phyloP scores from a whole-genome alignment of 1,140 invertebrate genomes.

The Brachionus manjavacas region DNA sequence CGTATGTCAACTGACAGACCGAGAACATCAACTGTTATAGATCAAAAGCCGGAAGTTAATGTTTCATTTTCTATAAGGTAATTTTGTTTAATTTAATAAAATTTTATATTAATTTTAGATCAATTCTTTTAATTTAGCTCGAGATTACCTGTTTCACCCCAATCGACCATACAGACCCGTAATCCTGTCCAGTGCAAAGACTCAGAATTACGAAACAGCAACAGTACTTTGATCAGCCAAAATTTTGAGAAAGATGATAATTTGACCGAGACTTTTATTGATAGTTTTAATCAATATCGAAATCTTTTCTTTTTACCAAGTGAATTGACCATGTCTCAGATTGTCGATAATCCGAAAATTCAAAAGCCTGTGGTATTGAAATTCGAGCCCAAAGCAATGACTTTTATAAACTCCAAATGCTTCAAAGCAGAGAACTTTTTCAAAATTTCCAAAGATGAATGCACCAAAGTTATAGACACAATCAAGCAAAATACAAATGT shows the following conservation, averaged over 20 bases:
- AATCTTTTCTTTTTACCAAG: conserved; percentile 24
- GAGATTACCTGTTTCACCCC: conserved; percentile 21
- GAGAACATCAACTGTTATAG: conserved; percentile 2
- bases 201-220: neutral
- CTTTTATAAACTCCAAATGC: conserved; percentile 44
- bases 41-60: conserved; percentile 35
- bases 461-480: conserved; percentile 49
- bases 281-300: neutral
- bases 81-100: neutral
- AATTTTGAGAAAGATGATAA: conserved; percentile 31
- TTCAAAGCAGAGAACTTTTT: conserved; percentile 49
- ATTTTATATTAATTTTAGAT: too few species aligned
- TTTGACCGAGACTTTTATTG: neutral
- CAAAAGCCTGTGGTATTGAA: conserved; percentile 51
- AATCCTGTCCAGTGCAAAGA: conserved; percentile 35
- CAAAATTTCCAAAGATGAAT: conserved; percentile 51
- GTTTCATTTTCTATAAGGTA: conserved; percentile 41
- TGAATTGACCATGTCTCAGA: conserved; percentile 27
- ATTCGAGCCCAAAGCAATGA: conserved; percentile 53
- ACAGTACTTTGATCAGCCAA: conserved; percentile 16
- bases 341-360: conserved; percentile 47
- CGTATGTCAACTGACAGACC: conserved; percentile 29
- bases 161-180: conserved; percentile 29
- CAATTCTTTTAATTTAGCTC: neutral
- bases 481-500: conserved; percentile 47